Evolutionary conservation across 2,797 vertebrate genomes (phyloP).

Genomic region (Vultur gryphus): DNA sequence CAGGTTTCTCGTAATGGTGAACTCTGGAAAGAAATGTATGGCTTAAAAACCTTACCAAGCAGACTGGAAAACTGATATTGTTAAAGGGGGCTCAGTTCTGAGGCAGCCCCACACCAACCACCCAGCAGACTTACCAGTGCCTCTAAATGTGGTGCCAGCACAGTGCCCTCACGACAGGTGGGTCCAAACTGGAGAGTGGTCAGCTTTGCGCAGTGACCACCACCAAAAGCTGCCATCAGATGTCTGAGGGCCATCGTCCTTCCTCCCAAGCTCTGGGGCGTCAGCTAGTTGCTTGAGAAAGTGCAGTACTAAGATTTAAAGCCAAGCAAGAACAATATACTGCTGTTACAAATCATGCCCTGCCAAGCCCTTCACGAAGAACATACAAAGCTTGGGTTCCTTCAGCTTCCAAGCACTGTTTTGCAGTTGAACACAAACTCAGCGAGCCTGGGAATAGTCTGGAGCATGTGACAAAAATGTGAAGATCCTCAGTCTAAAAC

Average conservation of each 20-base stretch:
- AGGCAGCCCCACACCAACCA: neutral
- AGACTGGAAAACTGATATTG: neutral
- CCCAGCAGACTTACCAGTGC: neutral
- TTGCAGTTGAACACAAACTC: neutral
- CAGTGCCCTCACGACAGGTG: accelerated
- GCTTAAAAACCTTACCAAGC: neutral
- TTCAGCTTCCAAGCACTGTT: neutral
- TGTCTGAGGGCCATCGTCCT: accelerated
- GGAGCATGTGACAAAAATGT: neutral
- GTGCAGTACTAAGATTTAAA: neutral
- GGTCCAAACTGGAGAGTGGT: neutral
- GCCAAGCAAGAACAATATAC: neutral
- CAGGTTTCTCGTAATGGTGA: neutral
- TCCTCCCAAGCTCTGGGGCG: neutral
- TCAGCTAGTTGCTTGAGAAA: neutral
- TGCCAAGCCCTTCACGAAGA: neutral
- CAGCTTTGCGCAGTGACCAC: neutral
- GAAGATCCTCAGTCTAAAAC: neutral
- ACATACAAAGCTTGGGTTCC: neutral
- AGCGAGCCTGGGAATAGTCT: neutral
- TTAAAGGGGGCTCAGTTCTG: neutral
- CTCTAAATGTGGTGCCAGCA: neutral
- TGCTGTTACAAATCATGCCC: neutral
- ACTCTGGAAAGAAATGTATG: neutral
- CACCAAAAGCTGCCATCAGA: neutral